These are phyloP conservation scores for Sebastes diploproa DNA, from an alignment of 2,797 vertebrate species.

Conservation along the genomic window DNA sequence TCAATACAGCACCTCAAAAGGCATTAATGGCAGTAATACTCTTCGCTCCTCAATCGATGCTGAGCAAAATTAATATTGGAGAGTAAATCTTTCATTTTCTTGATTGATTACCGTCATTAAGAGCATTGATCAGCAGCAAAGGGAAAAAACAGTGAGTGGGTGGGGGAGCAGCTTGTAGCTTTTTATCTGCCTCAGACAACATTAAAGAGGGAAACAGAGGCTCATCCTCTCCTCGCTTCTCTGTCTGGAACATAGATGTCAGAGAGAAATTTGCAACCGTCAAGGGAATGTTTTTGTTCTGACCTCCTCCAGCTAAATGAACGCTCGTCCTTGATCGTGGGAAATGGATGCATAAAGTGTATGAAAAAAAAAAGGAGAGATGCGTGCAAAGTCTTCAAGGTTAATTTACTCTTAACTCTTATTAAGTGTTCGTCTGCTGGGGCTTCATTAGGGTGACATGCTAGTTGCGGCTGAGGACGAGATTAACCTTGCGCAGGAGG, in stretches of 20 bases:
- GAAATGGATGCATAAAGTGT: slow-evolving; percentile 68
- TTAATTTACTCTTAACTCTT: slow-evolving; percentile 89
- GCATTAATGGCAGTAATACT: slow-evolving; percentile 78
- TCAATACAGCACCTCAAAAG: slow-evolving; percentile 73
- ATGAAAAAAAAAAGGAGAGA: slow-evolving; percentile 44
- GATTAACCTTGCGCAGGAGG: slow-evolving; percentile 81
- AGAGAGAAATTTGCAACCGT: slow-evolving; percentile 70
- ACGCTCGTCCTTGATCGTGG: slow-evolving; percentile 77
- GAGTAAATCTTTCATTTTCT: slow-evolving; percentile 79
- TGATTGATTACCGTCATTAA: slow-evolving; percentile 80
- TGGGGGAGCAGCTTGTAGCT: slow-evolving; percentile 55
- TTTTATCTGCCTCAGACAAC: slow-evolving; percentile 65
- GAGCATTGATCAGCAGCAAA: slow-evolving; percentile 73
- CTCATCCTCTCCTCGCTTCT: slow-evolving; percentile 41
- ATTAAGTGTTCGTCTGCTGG: slow-evolving; percentile 84
- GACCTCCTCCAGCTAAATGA: slow-evolving; percentile 79
- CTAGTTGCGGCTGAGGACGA: slow-evolving; percentile 71
- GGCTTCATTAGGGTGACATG: slow-evolving; percentile 85
- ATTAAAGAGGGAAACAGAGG: slow-evolving; percentile 50
- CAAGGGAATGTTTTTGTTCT: slow-evolving; percentile 72
- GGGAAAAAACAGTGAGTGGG: slow-evolving; percentile 37
- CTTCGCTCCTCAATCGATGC: slow-evolving; percentile 75
- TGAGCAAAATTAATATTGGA: slow-evolving; percentile 79
- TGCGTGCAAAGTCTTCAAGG: slow-evolving; percentile 81
- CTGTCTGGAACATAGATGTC: slow-evolving; percentile 66